Percentiles rank a stretch among this genome's conserved stretches.
These are phyloP conservation scores for Sebastolobus alascanus DNA, from an alignment of 2,797 vertebrate genomes.

Conservation along the genomic window DNA sequence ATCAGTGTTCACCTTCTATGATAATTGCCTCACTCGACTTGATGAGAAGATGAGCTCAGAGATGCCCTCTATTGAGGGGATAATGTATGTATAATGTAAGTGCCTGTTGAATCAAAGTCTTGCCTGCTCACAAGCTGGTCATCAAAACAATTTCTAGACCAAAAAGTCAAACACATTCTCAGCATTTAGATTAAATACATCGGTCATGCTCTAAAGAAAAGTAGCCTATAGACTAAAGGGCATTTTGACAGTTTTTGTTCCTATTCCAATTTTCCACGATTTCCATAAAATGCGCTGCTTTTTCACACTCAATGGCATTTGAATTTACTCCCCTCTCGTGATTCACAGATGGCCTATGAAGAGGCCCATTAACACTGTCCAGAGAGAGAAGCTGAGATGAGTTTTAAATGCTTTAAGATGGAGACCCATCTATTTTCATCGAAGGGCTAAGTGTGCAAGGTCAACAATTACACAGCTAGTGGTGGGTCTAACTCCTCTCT, in stretches of 20 bases:
- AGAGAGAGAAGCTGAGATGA: slow-evolving; percentile 66
- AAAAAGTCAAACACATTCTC: background rate
- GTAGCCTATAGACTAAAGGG: slow-evolving; percentile 1
- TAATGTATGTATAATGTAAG: background rate
- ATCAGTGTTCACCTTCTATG: slow-evolving; percentile 6
- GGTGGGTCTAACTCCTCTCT: slow-evolving; percentile 18
- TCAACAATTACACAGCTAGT: slow-evolving; percentile 60
- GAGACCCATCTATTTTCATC: slow-evolving; percentile 60
- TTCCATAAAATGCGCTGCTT: slow-evolving; percentile 52
- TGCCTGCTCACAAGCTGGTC: background rate
- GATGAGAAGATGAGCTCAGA: slow-evolving; percentile 17
- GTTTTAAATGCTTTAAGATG: slow-evolving; percentile 71
- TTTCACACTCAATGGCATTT: slow-evolving; percentile 62
- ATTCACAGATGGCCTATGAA: slow-evolving; percentile 72
- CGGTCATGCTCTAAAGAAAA: slow-evolving; percentile 10
- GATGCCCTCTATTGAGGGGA: slow-evolving; percentile 2
- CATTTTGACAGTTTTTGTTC: slow-evolving; percentile 33
- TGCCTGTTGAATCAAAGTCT: background rate
- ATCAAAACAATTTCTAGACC: background rate
- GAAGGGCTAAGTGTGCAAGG: slow-evolving; percentile 63
- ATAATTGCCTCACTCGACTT: background rate
- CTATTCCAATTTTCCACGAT: slow-evolving; percentile 39
- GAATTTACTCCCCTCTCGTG: slow-evolving; percentile 46
- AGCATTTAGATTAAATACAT: slow-evolving; percentile 20
- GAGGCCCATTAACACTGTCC: slow-evolving; percentile 71